phyloP scores from a whole-genome alignment of 2,113 vertebrate genomes.

The Butorides virescens region DNA sequence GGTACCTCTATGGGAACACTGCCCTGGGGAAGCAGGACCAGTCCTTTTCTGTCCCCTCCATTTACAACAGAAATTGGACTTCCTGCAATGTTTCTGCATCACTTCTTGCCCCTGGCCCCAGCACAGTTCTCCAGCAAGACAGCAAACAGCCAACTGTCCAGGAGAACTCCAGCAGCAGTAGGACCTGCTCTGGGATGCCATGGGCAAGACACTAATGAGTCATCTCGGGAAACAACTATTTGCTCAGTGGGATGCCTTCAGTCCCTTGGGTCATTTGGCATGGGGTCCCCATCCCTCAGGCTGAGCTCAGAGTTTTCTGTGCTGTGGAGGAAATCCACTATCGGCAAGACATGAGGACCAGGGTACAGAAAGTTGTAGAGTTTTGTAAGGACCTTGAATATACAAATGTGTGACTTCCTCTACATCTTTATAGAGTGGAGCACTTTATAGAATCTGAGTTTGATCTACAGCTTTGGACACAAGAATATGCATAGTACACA shows the following conservation, averaged over 20 bases:
- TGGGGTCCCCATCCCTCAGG: background rate
- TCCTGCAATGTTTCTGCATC: background rate
- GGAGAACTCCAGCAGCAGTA: background rate
- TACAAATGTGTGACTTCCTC: background rate
- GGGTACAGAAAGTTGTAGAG: background rate
- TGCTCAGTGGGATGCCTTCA: background rate
- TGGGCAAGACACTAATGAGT: background rate
- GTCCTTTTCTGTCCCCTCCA: background rate
- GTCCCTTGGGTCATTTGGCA: background rate
- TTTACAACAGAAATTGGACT: background rate
- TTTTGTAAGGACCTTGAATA: background rate
- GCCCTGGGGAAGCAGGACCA: background rate
- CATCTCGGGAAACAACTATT: background rate
- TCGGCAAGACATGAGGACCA: background rate
- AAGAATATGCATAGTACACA: background rate
- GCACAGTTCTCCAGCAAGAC: background rate
- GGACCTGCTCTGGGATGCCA: background rate
- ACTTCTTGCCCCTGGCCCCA: background rate
- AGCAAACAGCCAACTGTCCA: background rate
- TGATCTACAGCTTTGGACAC: background rate
- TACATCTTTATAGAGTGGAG: background rate
- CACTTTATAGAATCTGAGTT: background rate
- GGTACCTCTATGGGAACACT: background rate
- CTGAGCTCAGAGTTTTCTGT: background rate
- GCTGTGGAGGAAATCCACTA: background rate